Base-by-base conservation (phyloP, 2,797 vertebrate species). In the Bufotes viridis region DNA sequence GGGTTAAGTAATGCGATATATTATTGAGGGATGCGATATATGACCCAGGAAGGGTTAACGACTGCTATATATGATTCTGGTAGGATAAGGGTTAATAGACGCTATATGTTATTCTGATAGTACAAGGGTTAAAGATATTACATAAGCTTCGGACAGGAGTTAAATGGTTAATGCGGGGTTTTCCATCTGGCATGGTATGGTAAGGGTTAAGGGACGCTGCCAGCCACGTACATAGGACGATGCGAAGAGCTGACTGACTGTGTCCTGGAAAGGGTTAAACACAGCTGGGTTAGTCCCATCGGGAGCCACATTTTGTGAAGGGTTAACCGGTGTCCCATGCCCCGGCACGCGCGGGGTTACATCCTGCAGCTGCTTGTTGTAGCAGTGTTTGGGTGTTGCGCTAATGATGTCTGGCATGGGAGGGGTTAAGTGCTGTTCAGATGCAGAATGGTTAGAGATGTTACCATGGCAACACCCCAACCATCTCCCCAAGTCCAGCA, bases 401-500 rank as follows among this genome's bases (percentile, higher is more conserved):
- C 69, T 61, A 72, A 13, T 24, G 18, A 24, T 49, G 72, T 24
- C 83, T 78, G 84, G 83, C 83, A 78, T 7, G 58, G 55, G 67
- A 81, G 67, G 85, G 85, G 85, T 87, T 87, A 87, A 87, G 67
- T 8, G 78, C 74, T 81, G 85, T 7, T 24, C 18, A 42, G 85
- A 58, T 87, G 29, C 78, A 24, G 83, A 85, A 80, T 87, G 78
- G 86, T 81, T 87, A 81, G 75, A 74, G 34, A 57, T 10, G 78
- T 88, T 88, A 51, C 87, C 67, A 81, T 84, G 82, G 78, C 42
- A 88, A 88, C 78, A 18, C 17, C 80, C 81, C 51, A 42, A 65
- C 74, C 42, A n/a, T 70, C 49, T 60, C 70, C 82, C 55, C 55
- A 29, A 74, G 69, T 82, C 80, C 86, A 49, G 70, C 65, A 87